Conservation (phyloP, 2,113 vertebrate genomes). For the Penelope pileata region DNA sequence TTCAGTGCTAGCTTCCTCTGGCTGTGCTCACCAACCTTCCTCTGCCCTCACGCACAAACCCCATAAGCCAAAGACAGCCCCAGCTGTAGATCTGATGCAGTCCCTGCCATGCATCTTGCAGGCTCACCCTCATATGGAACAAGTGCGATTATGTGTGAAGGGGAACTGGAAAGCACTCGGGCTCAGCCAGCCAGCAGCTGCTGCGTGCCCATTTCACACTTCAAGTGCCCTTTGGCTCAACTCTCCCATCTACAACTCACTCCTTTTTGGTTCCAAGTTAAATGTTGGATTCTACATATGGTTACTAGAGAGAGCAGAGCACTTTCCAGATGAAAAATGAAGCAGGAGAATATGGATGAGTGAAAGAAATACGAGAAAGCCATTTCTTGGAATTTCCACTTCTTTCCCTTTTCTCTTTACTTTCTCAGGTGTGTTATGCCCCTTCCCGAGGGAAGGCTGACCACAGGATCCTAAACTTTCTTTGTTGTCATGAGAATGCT, state of each 20-base stretch:
- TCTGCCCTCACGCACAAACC: rapidly evolving
- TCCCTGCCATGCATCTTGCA: not conserved
- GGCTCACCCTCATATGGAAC: not conserved
- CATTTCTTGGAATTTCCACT: not conserved
- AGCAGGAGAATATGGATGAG: not conserved
- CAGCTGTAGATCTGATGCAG: not conserved
- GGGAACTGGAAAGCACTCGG: not conserved
- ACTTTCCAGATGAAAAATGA: not conserved
- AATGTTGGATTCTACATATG: not conserved
- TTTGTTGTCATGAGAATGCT: not conserved
- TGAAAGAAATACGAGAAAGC: not conserved
- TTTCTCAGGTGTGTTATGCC: not conserved
- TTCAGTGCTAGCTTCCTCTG: not conserved
- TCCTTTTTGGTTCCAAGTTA: not conserved
- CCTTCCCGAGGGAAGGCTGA: not conserved
- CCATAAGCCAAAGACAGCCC: not conserved
- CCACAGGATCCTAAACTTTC: not conserved
- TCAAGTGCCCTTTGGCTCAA: not conserved
- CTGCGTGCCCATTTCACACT: not conserved
- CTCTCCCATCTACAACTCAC: not conserved
- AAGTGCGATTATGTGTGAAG: not conserved
- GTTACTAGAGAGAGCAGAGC: not conserved
- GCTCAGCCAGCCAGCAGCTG: not conserved
- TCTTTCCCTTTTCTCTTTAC: not conserved
- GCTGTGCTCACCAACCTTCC: not conserved